phyloP scores from a whole-genome alignment of 1,140 invertebrate genomes.

The Drosophila tristis region DNA sequence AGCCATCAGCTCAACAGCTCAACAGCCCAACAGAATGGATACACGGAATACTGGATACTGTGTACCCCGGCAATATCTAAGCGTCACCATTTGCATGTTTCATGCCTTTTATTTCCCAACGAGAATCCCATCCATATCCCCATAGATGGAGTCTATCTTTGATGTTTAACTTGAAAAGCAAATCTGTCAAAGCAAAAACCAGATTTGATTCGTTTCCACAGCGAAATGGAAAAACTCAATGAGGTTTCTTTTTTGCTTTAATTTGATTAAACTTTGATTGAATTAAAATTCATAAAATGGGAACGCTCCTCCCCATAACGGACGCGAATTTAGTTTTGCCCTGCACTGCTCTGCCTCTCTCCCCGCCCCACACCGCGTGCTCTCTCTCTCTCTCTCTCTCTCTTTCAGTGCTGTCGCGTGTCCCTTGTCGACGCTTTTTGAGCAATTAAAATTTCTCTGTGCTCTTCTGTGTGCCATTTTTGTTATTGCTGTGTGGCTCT shows the following conservation, averaged over 20 bases:
- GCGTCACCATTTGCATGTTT: too few relatives aligned
- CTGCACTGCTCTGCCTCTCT: not conserved
- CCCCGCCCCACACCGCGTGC: too few relatives aligned
- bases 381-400: too few relatives aligned
- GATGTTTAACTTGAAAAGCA: conserved; percentile 15
- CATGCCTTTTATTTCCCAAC: too few relatives aligned
- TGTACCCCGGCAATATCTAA: too few relatives aligned
- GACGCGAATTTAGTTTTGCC: conserved; percentile 63
- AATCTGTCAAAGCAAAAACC: conserved; percentile 49
- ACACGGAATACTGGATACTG: too few relatives aligned
- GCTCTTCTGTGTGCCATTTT: conserved; percentile 50
- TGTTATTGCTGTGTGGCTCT: conserved; percentile 47
- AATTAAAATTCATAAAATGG: conserved; percentile 71
- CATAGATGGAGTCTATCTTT: too few relatives aligned
- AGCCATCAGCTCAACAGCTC: too few relatives aligned
- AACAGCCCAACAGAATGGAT: too few relatives aligned
- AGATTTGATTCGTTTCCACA: too few relatives aligned
- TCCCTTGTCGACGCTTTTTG: conserved; percentile 55
- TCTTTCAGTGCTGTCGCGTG: too few relatives aligned
- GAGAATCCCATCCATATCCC: too few relatives aligned
- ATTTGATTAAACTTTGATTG: conserved; percentile 73
- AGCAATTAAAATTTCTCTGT: conserved; percentile 78
- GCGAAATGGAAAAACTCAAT: conserved; percentile 3
- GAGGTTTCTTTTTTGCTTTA: conserved; percentile 21
- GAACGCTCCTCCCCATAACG: conserved; percentile 31